Evolutionary conservation across 2,113 vertebrate species (phyloP), one percentile per base, ranked within the genome.

Genomic region (Panurus biarmicus): DNA sequence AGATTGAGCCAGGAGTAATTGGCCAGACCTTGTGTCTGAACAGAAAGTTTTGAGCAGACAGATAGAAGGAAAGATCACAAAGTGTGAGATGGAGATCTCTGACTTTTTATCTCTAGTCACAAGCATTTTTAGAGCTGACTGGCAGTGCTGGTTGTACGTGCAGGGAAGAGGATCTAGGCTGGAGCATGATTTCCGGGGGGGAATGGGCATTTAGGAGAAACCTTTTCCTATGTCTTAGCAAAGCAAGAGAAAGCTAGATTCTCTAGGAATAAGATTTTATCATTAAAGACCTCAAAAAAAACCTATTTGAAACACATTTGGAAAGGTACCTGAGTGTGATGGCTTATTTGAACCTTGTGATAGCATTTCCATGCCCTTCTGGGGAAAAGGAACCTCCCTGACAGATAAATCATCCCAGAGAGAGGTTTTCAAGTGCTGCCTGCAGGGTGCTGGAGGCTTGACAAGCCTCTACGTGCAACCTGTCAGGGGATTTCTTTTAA

Each of bases 341-440:
- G n/a, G 12, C 25, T 71, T 62, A 10, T 19, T 25, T 51, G 29
- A 62, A 65, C 44, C 31, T 67, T 2, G 1, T n/a, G n/a, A 51
- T 26, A 23, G 40, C 26, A 16, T 35, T 35, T 75, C 45, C 22
- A 4, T 60, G 45, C 26, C 35, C 62, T 90, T 42, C 48, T 79
- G 50, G 50, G 24, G 38, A 38, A 69, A 48, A 70, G 45, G 64
- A 65, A 10, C 35, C 36, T 47, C 22, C 38, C 38, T 64, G 83
- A 28, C 44, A 67, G 51, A 64, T 58, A 81, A 77, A 47, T 86
- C 31, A 51, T 28, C 26, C 1, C 5, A 69, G 69, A 89, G n/a
- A 47, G 47, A 54, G 65, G 64, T 45, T 86, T 85, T 22, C 12
- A 91, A 91, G 81, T 45, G 44, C 65, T 91, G 93, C 77, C 94